Evolutionary conservation across 2,888 invertebrate species (phyloP).

Genomic region (Drosophila robusta): DNA sequence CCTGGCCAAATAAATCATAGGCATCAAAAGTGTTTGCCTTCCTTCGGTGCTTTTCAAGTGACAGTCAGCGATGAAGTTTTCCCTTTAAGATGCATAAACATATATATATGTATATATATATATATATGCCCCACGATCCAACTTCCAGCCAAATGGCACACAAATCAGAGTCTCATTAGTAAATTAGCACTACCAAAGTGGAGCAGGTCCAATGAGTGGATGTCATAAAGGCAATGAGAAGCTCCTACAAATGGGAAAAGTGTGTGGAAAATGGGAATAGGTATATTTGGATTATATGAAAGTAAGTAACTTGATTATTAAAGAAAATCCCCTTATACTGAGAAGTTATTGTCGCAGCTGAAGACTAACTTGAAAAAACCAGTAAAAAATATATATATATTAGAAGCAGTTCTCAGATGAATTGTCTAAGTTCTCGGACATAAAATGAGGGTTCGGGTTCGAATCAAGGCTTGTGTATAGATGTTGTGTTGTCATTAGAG

Average conservation of each 20-base stretch:
- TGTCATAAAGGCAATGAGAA: neutral
- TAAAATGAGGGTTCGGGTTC: too few species aligned
- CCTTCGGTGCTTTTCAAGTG: slow-evolving; percentile 39
- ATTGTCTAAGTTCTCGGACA: too few species aligned
- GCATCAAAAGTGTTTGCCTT: slow-evolving; percentile 45
- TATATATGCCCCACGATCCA: slow-evolving; percentile 33
- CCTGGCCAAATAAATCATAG: slow-evolving; percentile 61
- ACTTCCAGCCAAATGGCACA: slow-evolving; percentile 44
- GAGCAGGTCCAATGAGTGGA: slow-evolving; percentile 13
- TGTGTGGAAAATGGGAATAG: neutral
- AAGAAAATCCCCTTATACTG: too few species aligned
- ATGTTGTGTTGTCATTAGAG: too few species aligned
- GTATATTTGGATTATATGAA: neutral
- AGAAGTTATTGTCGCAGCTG: too few species aligned
- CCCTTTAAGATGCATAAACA: neutral
- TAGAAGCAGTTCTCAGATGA: too few species aligned
- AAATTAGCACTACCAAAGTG: slow-evolving; percentile 72
- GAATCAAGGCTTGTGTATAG: too few species aligned
- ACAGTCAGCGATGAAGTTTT: slow-evolving; percentile 40
- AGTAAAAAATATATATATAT: too few species aligned
- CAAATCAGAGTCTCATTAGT: slow-evolving; percentile 82
- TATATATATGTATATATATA: slow-evolving; percentile 17
- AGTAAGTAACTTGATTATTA: too few species aligned
- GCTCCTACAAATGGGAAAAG: slow-evolving; percentile 12
- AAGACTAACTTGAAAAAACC: too few species aligned